Evolutionary conservation across 1,140 invertebrate genomes (phyloP).

Genomic region (Zaprionus davidi): DNA sequence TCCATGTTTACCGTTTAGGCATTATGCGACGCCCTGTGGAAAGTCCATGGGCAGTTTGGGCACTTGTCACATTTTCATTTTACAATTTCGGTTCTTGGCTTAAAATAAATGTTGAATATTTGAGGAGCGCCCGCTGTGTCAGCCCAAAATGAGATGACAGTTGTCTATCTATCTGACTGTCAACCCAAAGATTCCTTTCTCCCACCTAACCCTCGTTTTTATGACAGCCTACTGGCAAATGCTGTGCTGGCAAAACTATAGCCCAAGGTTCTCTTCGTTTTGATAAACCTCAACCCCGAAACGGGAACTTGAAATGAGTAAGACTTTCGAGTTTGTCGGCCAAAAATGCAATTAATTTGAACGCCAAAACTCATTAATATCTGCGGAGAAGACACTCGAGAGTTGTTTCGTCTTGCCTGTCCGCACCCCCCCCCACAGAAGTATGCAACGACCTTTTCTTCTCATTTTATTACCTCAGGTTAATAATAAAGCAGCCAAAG

Average conservation of each 20-base stretch:
- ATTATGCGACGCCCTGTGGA: conserved; percentile 34
- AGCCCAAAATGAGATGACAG: conserved; percentile 62
- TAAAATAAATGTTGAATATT: conserved; percentile 68
- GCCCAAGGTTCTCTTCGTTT: conserved; percentile 46
- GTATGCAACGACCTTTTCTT: conserved; percentile 59
- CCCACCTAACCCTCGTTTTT: conserved; percentile 5
- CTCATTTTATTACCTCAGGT: conserved; percentile 68
- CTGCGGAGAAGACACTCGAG: conserved; percentile 45
- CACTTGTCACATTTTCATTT: conserved; percentile 44
- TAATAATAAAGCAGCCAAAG: conserved; percentile 78
- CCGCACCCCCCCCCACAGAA: not conserved
- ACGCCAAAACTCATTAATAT: conserved; percentile 82
- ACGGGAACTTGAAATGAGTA: conserved; percentile 54
- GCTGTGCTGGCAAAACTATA: conserved; percentile 61
- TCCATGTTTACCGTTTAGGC: conserved; percentile 31
- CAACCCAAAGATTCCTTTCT: not conserved
- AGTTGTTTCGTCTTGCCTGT: conserved; percentile 13
- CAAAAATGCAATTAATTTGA: conserved; percentile 80
- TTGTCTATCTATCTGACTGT: conserved; percentile 30
- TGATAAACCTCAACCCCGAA: conserved; percentile 46
- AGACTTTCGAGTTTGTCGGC: conserved; percentile 60
- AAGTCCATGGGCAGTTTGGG: conserved; percentile 14
- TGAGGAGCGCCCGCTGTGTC: conserved; percentile 60
- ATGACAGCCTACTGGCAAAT: conserved; percentile 14
- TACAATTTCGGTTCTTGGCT: conserved; percentile 61